Evolutionary conservation across 2,113 vertebrate genomes (phyloP), one percentile per base, ranked within the genome.

Genomic region (Saccopteryx leptura): DNA sequence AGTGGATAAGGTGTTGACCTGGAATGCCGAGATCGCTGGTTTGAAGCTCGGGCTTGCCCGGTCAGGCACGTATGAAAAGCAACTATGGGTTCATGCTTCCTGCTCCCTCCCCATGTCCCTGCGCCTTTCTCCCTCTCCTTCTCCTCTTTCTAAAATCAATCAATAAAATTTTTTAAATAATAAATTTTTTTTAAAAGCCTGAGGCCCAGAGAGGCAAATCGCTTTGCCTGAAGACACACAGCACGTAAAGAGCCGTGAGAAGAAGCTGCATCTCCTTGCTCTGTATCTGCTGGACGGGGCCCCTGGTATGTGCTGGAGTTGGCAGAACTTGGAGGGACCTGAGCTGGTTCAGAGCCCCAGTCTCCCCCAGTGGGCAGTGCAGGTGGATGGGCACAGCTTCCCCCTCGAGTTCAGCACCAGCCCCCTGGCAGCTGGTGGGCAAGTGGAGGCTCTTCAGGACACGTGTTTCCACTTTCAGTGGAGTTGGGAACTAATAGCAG

Each of bases 401-500:
- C 46, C 50, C 81, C 65, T 80, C 31, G 69, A 78, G 46, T 15
- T 5, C 4, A 69, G 89, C 80, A 48, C 69, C 24, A 0, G 65
- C 23, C 33, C 21, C 3, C 1, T 3, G 5, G 80, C 1, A 6
- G 71, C 63, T 7, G 52, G 91, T 61, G 78, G 78, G 88, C 88
- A 81, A 90, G 81, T 3, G 4, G 68, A 71, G 61, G 58, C 58
- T 81, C 88, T 96, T 96, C 78, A n/a, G 96, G 88, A 94, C 97
- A 98, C 98, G 96, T 98, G 98, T 98, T 98, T 98, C 97, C 97
- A 98, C 98, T 98, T 98, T 98, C 97, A 97, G 97, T 93, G 96
- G 97, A 88, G 97, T 94, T 94, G 95, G 80, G 91, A 95, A 93
- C 94, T 68, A 95, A 96, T 92, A 93, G 97, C 97, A 97, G 94